Conservation (phyloP, 2,113 vertebrate species). For the Macrotis lagotis region DNA sequence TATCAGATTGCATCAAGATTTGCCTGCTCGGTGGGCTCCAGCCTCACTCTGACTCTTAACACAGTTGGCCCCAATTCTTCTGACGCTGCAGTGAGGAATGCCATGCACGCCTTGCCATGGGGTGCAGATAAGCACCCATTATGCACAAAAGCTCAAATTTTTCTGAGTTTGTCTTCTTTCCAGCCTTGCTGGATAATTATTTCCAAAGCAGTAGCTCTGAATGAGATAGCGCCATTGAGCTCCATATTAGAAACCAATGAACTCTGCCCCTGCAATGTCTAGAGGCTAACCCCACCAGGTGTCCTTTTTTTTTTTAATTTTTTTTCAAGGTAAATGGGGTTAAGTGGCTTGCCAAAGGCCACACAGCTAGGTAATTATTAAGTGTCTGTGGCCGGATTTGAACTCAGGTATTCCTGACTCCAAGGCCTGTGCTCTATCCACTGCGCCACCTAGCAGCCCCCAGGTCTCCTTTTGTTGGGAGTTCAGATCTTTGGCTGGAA, state of each 20-base stretch:
- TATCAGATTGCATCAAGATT: not conserved
- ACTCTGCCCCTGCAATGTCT: not conserved
- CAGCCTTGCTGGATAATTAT: not conserved
- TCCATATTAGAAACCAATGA: not conserved
- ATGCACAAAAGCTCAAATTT: not conserved
- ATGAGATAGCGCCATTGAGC: not conserved
- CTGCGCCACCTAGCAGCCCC: no score
- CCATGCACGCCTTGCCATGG: not conserved
- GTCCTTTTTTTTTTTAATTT: no score
- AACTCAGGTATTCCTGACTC: no score
- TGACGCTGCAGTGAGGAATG: not conserved
- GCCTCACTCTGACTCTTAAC: not conserved
- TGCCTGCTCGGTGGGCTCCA: not conserved
- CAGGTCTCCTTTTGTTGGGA: not conserved
- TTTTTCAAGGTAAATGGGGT: no score
- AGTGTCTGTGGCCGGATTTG: no score
- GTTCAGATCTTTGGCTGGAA: not conserved
- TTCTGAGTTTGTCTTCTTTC: not conserved
- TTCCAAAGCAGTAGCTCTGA: not conserved
- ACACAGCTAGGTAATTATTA: no score
- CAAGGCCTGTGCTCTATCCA: no score
- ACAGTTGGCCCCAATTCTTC: not conserved
- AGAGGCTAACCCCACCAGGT: not conserved
- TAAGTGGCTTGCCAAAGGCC: no score
- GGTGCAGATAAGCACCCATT: not conserved